These are phyloP conservation scores for Urechis unicinctus DNA, from an alignment of 2,888 invertebrate species.

Conservation along the genomic window DNA sequence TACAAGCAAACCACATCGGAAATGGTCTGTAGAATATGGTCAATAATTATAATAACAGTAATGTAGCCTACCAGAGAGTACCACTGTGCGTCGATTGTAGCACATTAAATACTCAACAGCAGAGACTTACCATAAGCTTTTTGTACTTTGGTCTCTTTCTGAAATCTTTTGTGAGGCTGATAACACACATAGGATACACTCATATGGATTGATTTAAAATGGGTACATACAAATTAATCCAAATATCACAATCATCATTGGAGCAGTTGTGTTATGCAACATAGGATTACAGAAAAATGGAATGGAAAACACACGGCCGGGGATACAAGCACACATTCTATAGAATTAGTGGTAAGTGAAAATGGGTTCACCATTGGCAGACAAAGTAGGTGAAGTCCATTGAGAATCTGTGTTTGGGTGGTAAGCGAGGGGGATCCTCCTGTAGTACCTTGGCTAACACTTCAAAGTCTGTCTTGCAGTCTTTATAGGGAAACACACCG, in stretches of 20 bases:
- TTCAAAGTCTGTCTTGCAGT: conserved; percentile 97
- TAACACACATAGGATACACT: conserved; percentile 32
- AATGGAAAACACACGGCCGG: too few relatives aligned
- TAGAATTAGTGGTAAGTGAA: background rate
- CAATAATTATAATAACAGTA: too few relatives aligned
- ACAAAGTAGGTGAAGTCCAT: conserved; percentile 86
- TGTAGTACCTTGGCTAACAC: conserved; percentile 86
- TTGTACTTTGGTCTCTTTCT: conserved; percentile 88
- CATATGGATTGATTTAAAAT: background rate
- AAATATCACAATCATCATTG: background rate
- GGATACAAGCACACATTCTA: background rate
- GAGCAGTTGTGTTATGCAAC: too few relatives aligned
- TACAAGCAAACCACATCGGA: conserved; percentile 28
- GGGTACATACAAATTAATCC: background rate
- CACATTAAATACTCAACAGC: background rate
- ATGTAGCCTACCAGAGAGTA: background rate
- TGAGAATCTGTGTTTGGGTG: conserved; percentile 70
- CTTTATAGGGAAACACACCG: conserved; percentile 86
- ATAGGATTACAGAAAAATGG: too few relatives aligned
- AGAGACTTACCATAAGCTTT: conserved; percentile 62
- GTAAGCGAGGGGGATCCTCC: conserved; percentile 57
- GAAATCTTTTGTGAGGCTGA: conserved; percentile 87
- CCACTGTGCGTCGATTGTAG: background rate
- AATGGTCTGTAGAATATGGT: too few relatives aligned
- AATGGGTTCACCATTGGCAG: conserved; percentile 71